Evolutionary conservation across 2,888 invertebrate species (phyloP).

Genomic region (Catocala fraxini): DNA sequence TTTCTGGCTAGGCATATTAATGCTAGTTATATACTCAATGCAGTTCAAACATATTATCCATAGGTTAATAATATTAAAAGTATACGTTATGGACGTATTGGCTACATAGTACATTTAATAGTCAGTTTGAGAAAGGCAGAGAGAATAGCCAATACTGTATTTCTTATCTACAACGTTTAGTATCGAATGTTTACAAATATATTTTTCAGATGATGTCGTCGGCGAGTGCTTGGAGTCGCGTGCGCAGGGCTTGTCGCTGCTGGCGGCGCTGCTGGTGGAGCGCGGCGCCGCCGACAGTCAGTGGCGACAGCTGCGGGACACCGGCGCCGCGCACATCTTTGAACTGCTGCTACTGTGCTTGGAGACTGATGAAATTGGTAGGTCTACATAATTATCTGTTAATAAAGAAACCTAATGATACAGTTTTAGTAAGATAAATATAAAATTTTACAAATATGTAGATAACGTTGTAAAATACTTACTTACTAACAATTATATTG

Average conservation of each 20-base stretch:
- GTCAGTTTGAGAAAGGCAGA: neutral
- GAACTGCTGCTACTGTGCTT: slow-evolving; percentile 67
- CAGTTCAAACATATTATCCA: slow-evolving; percentile 1
- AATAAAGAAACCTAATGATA: too few relatives aligned
- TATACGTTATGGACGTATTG: too few relatives aligned
- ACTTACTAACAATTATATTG: too few relatives aligned
- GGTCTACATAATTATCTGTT: neutral
- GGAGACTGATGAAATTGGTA: slow-evolving; percentile 69
- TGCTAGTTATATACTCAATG: slow-evolving; percentile 11
- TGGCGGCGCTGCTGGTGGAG: slow-evolving; percentile 65
- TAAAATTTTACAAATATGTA: too few relatives aligned
- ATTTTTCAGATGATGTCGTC: slow-evolving; percentile 61
- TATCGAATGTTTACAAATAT: slow-evolving; percentile 11
- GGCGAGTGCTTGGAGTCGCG: slow-evolving; percentile 54
- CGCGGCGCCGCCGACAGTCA: slow-evolving; percentile 61
- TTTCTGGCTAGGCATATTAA: neutral
- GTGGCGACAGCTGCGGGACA: slow-evolving; percentile 66
- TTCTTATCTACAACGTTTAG: neutral
- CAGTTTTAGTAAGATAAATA: too few relatives aligned
- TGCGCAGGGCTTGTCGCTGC: slow-evolving; percentile 65
- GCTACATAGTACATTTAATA: too few relatives aligned
- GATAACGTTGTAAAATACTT: too few relatives aligned
- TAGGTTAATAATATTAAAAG: too few relatives aligned
- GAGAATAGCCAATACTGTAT: neutral
- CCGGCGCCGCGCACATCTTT: slow-evolving; percentile 56